phyloP scores from a whole-genome alignment of 2,113 vertebrate species.

The Synodontis membranacea region DNA sequence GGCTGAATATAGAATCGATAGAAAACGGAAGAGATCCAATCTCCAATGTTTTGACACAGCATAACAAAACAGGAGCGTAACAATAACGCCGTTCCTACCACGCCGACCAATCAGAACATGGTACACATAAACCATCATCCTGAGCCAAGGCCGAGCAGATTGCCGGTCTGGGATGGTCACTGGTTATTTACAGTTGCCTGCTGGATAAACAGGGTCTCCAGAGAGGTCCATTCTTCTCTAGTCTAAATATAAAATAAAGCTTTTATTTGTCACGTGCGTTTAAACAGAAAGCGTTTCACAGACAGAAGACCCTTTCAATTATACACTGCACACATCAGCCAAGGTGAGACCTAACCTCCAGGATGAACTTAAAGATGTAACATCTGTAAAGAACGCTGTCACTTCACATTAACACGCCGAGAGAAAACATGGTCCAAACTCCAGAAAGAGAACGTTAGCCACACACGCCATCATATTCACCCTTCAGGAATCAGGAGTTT shows the following conservation, averaged over 20 bases:
- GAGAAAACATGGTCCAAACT: not conserved
- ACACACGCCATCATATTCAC: too few relatives aligned
- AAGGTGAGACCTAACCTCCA: not conserved
- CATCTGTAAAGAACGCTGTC: not conserved
- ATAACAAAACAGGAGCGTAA: not conserved
- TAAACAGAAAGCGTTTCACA: not conserved
- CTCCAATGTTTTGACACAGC: not conserved
- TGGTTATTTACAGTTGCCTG: not conserved
- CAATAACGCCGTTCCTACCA: not conserved
- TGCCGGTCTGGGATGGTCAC: not conserved
- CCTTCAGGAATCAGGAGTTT: too few relatives aligned
- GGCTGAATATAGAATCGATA: conserved; percentile 20
- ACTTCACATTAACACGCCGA: not conserved
- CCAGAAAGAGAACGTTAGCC: not conserved
- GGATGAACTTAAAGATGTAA: not conserved
- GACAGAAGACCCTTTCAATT: not conserved
- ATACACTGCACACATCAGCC: too few relatives aligned
- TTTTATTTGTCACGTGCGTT: not conserved
- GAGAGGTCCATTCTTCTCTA: not conserved
- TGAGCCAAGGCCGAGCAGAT: not conserved
- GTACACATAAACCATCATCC: not conserved
- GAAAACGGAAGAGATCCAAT: not conserved
- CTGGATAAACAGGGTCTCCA: not conserved
- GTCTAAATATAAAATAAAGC: not conserved
- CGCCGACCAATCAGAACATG: not conserved